phyloP scores from a whole-genome alignment of 2,113 vertebrate genomes.

The Rattus norvegicus region GRCr8 NC_086035.1:30163501-30164000 shows the following conservation, averaged over 20 bases:
- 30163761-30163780: neutral
- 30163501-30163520: neutral
- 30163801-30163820: neutral
- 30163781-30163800: neutral
- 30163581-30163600: neutral
- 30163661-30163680: neutral
- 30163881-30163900: slow-evolving; percentile 10
- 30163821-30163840: slow-evolving; percentile 67
- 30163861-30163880: neutral
- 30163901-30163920: slow-evolving; percentile 45
- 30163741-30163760: neutral
- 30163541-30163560: neutral
- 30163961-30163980: slow-evolving; percentile 73
- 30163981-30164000: slow-evolving; percentile 80
- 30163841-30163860: neutral
- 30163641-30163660: neutral
- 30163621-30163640: neutral
- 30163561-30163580: neutral
- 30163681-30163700: neutral
- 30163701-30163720: neutral
- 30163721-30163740: neutral
- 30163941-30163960: slow-evolving; percentile 75
- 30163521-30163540: neutral
- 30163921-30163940: slow-evolving; percentile 64
- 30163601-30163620: neutral